These are phyloP conservation scores for Tachina grossa DNA, from an alignment of 2,888 invertebrate species.

Conservation along the genomic window DNA sequence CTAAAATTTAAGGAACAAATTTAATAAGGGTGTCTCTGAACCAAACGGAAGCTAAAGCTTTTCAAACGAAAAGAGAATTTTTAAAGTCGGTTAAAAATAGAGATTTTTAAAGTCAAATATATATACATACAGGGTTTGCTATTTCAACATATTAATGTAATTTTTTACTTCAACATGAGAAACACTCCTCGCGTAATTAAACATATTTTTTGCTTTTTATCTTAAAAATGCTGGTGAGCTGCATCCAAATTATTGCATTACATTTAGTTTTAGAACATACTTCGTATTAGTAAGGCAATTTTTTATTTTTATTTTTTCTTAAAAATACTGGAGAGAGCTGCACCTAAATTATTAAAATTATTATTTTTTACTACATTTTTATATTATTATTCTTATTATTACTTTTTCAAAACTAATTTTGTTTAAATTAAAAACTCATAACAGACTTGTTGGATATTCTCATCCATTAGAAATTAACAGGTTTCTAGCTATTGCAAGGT, in stretches of 20 bases:
- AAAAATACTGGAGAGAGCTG: neutral
- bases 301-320: neutral
- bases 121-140: neutral
- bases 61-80: too few relatives aligned
- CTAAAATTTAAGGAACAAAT: too few relatives aligned
- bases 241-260: neutral
- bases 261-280: neutral
- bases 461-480: constrained; percentile 21
- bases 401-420: constrained; percentile 3
- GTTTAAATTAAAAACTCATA: constrained; percentile 28
- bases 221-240: neutral
- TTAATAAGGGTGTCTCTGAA: too few relatives aligned
- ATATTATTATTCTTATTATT: constrained; percentile 8
- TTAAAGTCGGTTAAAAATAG: too few relatives aligned
- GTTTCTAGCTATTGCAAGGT: too few relatives aligned
- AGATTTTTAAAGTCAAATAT: neutral
- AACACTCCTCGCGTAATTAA: neutral
- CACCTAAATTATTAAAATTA: constrained; percentile 21
- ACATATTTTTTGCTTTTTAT: neutral
- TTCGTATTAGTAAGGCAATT: neutral
- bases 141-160: neutral
- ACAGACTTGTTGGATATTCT: neutral
- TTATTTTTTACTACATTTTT: neutral
- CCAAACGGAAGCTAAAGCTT: too few relatives aligned
- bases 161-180: neutral